phyloP scores from a whole-genome alignment of 2,797 vertebrate species.

The Eulemur coronatus region DNA sequence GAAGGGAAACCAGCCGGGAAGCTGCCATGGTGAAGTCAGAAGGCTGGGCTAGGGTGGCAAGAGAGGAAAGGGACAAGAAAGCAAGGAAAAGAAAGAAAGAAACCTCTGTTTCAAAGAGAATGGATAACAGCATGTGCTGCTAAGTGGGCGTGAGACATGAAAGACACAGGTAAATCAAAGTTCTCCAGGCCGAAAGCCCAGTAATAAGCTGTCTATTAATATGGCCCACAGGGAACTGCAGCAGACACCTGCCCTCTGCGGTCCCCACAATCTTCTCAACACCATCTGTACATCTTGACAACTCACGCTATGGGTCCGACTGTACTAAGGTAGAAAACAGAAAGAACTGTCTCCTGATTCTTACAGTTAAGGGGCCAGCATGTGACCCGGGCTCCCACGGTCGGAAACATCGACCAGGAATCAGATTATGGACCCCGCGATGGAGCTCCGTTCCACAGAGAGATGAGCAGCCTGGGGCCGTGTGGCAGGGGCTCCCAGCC shows the following conservation, averaged over 20 bases:
- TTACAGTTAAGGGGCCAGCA: not conserved
- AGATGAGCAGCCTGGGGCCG: too few species aligned
- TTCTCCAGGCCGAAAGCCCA: not conserved
- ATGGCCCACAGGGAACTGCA: rapidly evolving
- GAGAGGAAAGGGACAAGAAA: not conserved
- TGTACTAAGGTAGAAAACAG: not conserved
- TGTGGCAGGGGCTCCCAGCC: not conserved
- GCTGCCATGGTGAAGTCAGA: rapidly evolving
- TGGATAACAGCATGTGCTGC: not conserved
- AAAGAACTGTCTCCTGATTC: not conserved
- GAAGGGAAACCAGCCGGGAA: not conserved
- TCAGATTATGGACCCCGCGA: not conserved
- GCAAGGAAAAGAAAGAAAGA: not conserved
- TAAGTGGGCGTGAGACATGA: not conserved
- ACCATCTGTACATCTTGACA: too few species aligned
- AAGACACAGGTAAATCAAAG: not conserved
- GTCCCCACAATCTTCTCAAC: not conserved
- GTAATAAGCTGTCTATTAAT: not conserved
- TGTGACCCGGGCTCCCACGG: not conserved
- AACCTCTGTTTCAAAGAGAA: not conserved
- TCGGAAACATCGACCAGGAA: not conserved
- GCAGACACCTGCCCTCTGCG: not conserved
- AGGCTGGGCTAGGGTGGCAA: rapidly evolving
- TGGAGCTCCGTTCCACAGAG: too few species aligned
- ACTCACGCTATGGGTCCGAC: rapidly evolving